Percentiles rank a stretch among this genome's conserved stretches.
These are phyloP conservation scores for Ceyx margarethae DNA, from an alignment of 2,113 vertebrate species.

Conservation along the genomic window DNA sequence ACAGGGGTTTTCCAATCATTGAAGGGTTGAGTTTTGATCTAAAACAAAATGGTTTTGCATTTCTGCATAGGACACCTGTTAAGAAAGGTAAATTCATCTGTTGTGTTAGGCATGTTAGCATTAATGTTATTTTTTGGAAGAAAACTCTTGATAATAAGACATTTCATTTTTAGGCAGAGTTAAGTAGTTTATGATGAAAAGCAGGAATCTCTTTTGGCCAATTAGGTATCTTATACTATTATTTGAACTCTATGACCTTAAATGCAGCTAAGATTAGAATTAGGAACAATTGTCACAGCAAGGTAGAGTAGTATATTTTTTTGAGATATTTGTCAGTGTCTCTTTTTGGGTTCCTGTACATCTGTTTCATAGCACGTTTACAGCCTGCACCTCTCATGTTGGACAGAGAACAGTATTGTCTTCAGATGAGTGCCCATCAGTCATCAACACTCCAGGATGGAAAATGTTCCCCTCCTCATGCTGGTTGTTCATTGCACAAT, in stretches of 20 bases:
- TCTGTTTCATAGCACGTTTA: neutral
- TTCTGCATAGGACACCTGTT: neutral
- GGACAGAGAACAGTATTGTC: neutral
- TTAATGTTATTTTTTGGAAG: neutral
- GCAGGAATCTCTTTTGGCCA: neutral
- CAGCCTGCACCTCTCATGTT: neutral
- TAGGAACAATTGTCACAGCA: fast-evolving
- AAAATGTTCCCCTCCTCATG: neutral
- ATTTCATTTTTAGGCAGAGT: neutral
- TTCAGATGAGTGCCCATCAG: neutral
- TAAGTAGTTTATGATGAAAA: neutral
- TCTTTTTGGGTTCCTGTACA: neutral
- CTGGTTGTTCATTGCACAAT: neutral
- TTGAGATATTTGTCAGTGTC: neutral
- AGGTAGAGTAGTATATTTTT: neutral
- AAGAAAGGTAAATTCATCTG: neutral
- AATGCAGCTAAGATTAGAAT: neutral
- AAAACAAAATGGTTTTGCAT: neutral
- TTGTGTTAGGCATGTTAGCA: neutral
- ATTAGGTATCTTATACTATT: neutral
- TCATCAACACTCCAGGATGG: neutral
- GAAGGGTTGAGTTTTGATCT: neutral
- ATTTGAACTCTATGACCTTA: neutral
- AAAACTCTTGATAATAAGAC: neutral
- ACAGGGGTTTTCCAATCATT: neutral